Evolutionary conservation across 2,113 vertebrate species (phyloP).

Genomic region (Notechis scutatus): DNA sequence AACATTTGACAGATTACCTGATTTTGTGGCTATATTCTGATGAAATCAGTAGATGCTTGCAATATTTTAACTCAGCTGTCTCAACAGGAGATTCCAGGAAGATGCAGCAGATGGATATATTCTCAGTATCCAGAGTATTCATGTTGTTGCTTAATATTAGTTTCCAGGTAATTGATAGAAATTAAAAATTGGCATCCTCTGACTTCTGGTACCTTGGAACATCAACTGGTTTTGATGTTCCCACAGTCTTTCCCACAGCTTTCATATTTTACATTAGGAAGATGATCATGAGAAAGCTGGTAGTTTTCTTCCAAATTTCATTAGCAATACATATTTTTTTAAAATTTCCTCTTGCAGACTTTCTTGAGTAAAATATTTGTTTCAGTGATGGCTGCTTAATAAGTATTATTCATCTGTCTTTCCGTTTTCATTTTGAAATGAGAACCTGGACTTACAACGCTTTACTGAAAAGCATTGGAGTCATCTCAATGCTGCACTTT

Average conservation of each 20-base stretch:
- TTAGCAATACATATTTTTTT: not conserved
- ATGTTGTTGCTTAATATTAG: not conserved
- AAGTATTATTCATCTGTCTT: not conserved
- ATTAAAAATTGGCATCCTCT: not conserved
- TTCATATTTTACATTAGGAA: not conserved
- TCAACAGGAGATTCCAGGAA: not conserved
- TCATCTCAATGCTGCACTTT: conserved; percentile 1
- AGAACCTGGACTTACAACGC: not conserved
- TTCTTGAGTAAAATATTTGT: not conserved
- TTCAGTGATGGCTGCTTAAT: not conserved
- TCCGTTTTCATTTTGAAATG: not conserved
- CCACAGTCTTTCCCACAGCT: not conserved
- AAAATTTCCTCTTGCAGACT: not conserved
- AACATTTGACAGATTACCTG: not conserved
- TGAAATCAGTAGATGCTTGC: not conserved
- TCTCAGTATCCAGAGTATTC: not conserved
- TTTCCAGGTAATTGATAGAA: not conserved
- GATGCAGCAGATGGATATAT: not conserved
- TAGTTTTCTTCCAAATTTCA: not conserved
- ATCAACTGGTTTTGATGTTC: not conserved
- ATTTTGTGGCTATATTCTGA: not conserved
- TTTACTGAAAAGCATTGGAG: conserved; percentile 1
- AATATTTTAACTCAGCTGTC: not conserved
- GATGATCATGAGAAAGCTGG: not conserved
- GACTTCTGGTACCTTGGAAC: not conserved